Base-by-base conservation (phyloP, 2,888 invertebrate genomes). In the Abrostola tripartita region DNA sequence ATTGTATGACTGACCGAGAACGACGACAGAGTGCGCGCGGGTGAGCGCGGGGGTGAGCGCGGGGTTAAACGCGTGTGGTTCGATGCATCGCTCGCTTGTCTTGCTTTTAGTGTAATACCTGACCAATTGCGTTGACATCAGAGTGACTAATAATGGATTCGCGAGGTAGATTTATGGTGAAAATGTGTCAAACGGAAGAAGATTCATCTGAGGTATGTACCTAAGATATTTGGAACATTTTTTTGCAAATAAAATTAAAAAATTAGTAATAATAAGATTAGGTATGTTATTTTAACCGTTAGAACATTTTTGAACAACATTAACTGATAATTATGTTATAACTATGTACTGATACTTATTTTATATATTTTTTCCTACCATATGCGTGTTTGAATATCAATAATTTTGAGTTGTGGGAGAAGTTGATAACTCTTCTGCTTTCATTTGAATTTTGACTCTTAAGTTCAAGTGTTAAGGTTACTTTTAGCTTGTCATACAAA, bases 121-220 rank as follows among this genome's bases (percentile, higher is more conserved):
- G 9, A 59, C 59, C 52, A n/a, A n/a, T n/a, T n/a, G n/a, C n/a
- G n/a, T n/a, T n/a, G n/a, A n/a, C n/a, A n/a, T n/a, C n/a, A n/a
- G n/a, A n/a, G n/a, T n/a, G n/a, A n/a, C n/a, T n/a, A n/a, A n/a
- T n/a, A n/a, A n/a, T 59, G 42, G 42, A 52, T 52, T 59, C 49
- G 57, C 57, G 57, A 11, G 49, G 38, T 49, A 57, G 57, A 57
- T 57, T 57, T 57, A 57, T 57, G 57, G 57, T 57, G 57, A 57
- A 57, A 57, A 57, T 57, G 49, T 57, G 57, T 10, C 57, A 57
- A 57, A 8, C 42, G 7, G 57, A 57, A 57, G 57, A 57, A 9
- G 10, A 57, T 49, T 57, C 49, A 57, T 50, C 49, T 57, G 57
- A 57, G 57, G 50, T 57, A 57, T n/a, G n/a, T 50, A 42, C 42